A percentile compares a stretch with the other conserved stretches of the same genome.
These are phyloP conservation scores for Lipophrys pholis DNA, from an alignment of 2,113 vertebrate genomes.

Conservation along the genomic window DNA sequence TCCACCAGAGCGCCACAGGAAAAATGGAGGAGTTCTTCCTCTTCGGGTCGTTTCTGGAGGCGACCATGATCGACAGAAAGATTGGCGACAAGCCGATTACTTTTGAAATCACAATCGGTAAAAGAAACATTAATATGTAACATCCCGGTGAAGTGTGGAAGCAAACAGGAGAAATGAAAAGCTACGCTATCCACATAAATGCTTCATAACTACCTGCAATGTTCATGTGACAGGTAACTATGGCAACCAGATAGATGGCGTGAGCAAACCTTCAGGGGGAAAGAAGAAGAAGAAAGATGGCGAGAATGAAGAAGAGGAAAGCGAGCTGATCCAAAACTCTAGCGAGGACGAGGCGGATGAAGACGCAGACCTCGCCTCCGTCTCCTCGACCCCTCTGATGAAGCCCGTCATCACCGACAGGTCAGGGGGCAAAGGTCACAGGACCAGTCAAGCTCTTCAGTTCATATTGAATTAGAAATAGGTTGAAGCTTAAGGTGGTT, in stretches of 20 bases:
- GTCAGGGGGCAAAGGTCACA: slow-evolving; percentile 73
- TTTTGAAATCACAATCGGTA: slow-evolving; percentile 98
- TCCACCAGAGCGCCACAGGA: slow-evolving; percentile 88
- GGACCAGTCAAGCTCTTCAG: background rate
- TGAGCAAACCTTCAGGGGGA: slow-evolving; percentile 78
- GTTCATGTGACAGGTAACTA: slow-evolving; percentile 90
- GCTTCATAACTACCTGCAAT: background rate
- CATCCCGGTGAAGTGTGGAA: no score
- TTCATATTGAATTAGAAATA: no score
- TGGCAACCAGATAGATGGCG: slow-evolving; percentile 92
- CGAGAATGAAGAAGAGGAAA: slow-evolving; percentile 89
- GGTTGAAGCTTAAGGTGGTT: no score
- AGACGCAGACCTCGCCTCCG: slow-evolving; percentile 84
- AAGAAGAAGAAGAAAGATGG: slow-evolving; percentile 87
- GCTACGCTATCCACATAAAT: background rate
- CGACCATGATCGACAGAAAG: slow-evolving; percentile 97
- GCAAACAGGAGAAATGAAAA: background rate
- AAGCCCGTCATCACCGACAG: slow-evolving; percentile 95
- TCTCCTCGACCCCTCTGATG: slow-evolving; percentile 90
- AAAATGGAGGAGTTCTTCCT: slow-evolving; percentile 98
- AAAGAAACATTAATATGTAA: background rate
- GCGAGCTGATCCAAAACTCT: slow-evolving; percentile 91
- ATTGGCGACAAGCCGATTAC: slow-evolving; percentile 93
- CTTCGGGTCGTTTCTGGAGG: slow-evolving; percentile 95
- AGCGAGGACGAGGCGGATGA: slow-evolving; percentile 91